These are phyloP conservation scores for Acanthopleura granulata DNA, from an alignment of 2,888 invertebrate species.

Conservation along the genomic window DNA sequence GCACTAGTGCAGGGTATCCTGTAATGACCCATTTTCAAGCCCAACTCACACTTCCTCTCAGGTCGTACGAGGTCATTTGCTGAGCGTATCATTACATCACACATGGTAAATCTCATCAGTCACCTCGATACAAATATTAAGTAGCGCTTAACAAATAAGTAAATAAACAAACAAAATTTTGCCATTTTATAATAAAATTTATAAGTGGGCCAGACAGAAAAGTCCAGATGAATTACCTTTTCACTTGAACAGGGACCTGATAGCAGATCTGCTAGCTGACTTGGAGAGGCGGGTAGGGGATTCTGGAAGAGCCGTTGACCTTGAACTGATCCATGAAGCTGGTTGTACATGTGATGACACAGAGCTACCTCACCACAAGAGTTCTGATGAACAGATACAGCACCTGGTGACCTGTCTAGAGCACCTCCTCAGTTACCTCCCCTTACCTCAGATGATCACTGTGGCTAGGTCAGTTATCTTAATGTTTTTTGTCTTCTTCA, in stretches of 20 bases:
- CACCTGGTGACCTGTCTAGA: slow-evolving; percentile 74
- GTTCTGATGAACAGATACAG: slow-evolving; percentile 78
- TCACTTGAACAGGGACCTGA: background rate
- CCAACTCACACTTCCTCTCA: no score
- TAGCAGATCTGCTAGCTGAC: background rate
- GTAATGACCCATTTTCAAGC: no score
- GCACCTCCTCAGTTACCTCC: slow-evolving; percentile 76
- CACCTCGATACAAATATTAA: no score
- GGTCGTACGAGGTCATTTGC: no score
- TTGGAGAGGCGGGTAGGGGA: slow-evolving; percentile 72
- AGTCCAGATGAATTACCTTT: no score
- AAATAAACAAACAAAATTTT: no score
- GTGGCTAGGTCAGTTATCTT: slow-evolving; percentile 74
- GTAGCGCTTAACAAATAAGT: no score
- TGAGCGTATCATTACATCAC: no score
- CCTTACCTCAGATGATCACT: slow-evolving; percentile 80
- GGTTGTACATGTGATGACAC: slow-evolving; percentile 88
- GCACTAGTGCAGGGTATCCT: no score
- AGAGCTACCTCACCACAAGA: slow-evolving; percentile 87
- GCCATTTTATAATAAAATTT: no score
- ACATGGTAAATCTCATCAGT: no score
- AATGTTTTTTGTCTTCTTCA: background rate
- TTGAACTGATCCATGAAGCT: slow-evolving; percentile 85
- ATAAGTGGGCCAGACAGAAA: no score
- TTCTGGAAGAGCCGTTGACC: slow-evolving; percentile 70